These are phyloP conservation scores for Phrynosoma platyrhinos DNA, from an alignment of 2,113 vertebrate genomes.

Conservation along the genomic window DNA sequence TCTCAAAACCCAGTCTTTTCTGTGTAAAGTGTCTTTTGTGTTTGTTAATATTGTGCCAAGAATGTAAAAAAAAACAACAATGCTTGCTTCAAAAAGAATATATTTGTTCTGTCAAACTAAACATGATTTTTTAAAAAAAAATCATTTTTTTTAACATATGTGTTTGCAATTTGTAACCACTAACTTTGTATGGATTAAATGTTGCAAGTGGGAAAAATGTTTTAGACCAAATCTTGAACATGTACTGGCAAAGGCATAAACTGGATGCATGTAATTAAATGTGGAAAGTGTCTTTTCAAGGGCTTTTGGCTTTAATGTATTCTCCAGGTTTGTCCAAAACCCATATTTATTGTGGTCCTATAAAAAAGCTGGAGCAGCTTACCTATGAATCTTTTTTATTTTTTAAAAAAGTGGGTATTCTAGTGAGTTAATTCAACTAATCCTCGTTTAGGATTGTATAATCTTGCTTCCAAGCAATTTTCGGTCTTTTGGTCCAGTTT, in stretches of 20 bases:
- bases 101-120: conserved; percentile 53
- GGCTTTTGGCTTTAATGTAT: conserved; percentile 70
- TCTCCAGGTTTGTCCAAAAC: conserved; percentile 52
- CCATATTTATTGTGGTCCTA: conserved; percentile 54
- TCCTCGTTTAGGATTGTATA: conserved; percentile 28
- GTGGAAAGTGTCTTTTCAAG: conserved; percentile 49
- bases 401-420: not conserved
- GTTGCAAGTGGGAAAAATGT: conserved; percentile 27
- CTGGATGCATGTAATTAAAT: conserved; percentile 8
- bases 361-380: not conserved
- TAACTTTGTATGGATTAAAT: conserved; percentile 31
- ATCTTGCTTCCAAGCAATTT: conserved; percentile 22
- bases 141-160: conserved; percentile 9
- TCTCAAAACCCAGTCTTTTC: conserved; percentile 31
- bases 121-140: conserved; percentile 33
- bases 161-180: conserved; percentile 49
- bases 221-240: conserved; percentile 22
- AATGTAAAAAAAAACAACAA: conserved; percentile 27
- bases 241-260: conserved; percentile 29
- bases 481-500: conserved; percentile 40
- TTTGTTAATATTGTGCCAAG: conserved; percentile 46
- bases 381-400: conserved; percentile 9
- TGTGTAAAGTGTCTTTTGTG: conserved; percentile 39
- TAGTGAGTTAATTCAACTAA: conserved; percentile 34
- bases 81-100: conserved; percentile 43